A percentile compares a stretch with the other conserved stretches of the same genome.
phyloP scores from a whole-genome alignment of 1,140 invertebrate species.

The Heliothis virescens region DNA sequence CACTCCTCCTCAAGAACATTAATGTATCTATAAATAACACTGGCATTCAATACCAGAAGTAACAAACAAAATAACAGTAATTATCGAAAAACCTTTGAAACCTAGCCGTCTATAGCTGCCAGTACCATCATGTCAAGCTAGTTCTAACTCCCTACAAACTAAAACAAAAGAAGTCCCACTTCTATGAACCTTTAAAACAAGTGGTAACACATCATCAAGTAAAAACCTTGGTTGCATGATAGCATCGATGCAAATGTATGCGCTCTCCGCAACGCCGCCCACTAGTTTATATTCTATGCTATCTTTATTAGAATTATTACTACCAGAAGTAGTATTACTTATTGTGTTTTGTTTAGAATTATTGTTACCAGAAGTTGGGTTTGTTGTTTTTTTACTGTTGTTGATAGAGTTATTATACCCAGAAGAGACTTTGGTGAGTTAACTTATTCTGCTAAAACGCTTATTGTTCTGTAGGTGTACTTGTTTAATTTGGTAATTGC shows the following conservation, averaged over 20 bases:
- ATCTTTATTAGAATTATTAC: slow-evolving; percentile 12
- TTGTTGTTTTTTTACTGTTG: not conserved
- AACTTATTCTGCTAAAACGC: no score
- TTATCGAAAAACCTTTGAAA: no score
- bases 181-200: not conserved
- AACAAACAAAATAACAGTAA: no score
- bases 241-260: slow-evolving; percentile 16
- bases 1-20: no score
- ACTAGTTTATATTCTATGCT: not conserved
- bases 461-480: no score
- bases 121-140: no score
- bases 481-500: no score
- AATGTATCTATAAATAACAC: no score
- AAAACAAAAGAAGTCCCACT: not conserved
- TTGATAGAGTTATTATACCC: not conserved
- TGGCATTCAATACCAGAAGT: no score
- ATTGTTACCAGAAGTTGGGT: not conserved
- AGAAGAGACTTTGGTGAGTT: no score
- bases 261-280: not conserved
- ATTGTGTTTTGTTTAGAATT: not conserved
- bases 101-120: no score
- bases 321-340: not conserved
- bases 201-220: not conserved
- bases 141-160: no score
- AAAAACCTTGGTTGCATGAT: slow-evolving; percentile 22